A percentile compares a stretch with the other conserved stretches of the same genome.
These are phyloP conservation scores for Pavo muticus DNA, from an alignment of 2,113 vertebrate genomes.

Conservation along the genomic window DNA sequence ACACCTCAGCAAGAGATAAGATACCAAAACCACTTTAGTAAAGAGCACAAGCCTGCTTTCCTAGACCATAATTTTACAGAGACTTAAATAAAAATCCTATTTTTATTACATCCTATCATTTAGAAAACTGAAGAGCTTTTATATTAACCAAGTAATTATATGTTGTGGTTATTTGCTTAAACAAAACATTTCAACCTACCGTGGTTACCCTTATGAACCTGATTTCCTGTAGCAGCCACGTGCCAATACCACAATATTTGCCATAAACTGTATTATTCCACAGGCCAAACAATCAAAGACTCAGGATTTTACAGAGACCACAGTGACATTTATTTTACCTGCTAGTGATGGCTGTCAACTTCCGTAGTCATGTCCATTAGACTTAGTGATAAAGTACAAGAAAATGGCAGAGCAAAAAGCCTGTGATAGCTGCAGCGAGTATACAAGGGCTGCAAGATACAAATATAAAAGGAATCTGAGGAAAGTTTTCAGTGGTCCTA, in stretches of 20 bases:
- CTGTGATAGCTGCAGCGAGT: not conserved
- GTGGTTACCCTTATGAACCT: not conserved
- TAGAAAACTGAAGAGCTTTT: constrained; percentile 21
- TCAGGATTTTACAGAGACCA: not conserved
- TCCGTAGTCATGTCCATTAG: not conserved
- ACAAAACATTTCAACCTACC: not conserved
- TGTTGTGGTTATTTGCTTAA: not conserved
- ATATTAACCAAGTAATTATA: not conserved
- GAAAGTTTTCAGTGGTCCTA: not conserved
- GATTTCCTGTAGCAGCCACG: not conserved
- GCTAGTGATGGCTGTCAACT: not conserved
- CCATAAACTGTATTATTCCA: not conserved
- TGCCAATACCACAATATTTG: not conserved
- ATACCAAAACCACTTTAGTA: not conserved
- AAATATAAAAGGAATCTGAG: not conserved
- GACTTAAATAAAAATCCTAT: constrained; percentile 4
- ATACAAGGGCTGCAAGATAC: not conserved
- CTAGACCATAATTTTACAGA: not conserved
- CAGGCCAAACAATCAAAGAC: not conserved
- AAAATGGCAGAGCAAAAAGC: not conserved
- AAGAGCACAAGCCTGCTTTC: not conserved
- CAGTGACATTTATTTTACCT: not conserved
- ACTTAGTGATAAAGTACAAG: not conserved
- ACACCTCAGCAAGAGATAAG: not conserved
- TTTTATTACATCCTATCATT: not conserved